Percentiles rank a stretch among this genome's conserved stretches.
Evolutionary conservation across 2,113 vertebrate genomes (phyloP).

Genomic region (Cynopterus brachyotis): DNA sequence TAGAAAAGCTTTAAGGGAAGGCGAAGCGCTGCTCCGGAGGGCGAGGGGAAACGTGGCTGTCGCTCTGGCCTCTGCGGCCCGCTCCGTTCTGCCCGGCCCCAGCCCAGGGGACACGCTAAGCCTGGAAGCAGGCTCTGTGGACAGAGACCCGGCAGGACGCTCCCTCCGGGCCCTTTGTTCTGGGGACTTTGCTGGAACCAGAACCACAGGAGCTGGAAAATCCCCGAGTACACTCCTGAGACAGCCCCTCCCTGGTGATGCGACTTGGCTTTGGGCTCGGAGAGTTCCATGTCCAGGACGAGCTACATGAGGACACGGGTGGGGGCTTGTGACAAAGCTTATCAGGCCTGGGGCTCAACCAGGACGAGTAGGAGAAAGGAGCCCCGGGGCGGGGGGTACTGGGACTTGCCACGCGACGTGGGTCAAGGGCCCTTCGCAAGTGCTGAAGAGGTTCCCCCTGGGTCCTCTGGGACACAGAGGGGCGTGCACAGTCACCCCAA

Average conservation of each 20-base stretch:
- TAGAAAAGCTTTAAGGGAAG: conserved; percentile 50
- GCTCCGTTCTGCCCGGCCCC: accelerated
- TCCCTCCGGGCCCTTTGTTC: not conserved
- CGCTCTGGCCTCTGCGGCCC: not conserved
- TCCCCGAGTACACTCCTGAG: not conserved
- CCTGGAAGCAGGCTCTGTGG: accelerated
- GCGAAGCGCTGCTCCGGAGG: conserved; percentile 4
- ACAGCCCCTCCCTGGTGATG: not conserved
- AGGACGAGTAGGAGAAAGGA: not conserved
- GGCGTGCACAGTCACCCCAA: not conserved
- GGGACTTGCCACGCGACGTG: accelerated
- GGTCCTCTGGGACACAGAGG: not conserved
- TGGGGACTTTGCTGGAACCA: not conserved
- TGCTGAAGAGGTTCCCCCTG: no score
- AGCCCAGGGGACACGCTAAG: accelerated
- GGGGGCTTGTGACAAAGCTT: not conserved
- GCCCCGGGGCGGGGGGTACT: not conserved
- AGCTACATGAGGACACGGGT: not conserved
- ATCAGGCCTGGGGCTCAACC: not conserved
- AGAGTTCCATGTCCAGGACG: not conserved
- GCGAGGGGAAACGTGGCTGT: not conserved
- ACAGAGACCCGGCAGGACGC: not conserved
- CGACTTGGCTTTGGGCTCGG: not conserved
- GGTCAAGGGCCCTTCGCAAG: not conserved
- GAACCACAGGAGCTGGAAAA: not conserved